Conservation (phyloP, 2,888 invertebrate species). For the Drosophila anceps region DNA sequence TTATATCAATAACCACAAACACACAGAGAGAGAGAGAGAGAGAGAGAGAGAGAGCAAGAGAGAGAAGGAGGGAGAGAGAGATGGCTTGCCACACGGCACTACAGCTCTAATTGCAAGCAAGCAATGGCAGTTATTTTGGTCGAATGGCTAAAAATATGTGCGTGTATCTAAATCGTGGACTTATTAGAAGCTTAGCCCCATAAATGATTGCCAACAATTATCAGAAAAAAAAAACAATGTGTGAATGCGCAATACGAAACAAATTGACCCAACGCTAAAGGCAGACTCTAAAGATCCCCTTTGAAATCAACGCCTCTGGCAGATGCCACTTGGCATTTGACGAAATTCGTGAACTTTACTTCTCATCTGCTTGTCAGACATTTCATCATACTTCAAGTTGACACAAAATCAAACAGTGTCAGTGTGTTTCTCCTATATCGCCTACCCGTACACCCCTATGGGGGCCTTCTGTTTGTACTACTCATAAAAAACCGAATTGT, state of each 20-base stretch:
- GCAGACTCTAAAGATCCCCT: not conserved
- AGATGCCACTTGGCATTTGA: slow-evolving; percentile 29
- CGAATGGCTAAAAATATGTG: slow-evolving; percentile 29
- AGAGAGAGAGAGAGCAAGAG: not conserved
- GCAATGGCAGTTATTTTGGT: slow-evolving; percentile 33
- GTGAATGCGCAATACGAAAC: slow-evolving; percentile 41
- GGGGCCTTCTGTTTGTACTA: slow-evolving; percentile 64
- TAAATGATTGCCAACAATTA: slow-evolving; percentile 22
- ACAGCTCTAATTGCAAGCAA: slow-evolving; percentile 26
- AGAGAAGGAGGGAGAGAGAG: not conserved
- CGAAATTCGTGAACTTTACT: slow-evolving; percentile 43
- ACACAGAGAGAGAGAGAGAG: too few relatives aligned
- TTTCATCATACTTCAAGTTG: slow-evolving; percentile 68
- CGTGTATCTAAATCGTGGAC: slow-evolving; percentile 2
- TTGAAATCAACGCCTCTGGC: not conserved
- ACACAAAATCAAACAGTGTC: slow-evolving; percentile 69
- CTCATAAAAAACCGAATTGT: slow-evolving; percentile 39
- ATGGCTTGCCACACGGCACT: slow-evolving; percentile 65
- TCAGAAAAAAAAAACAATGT: not conserved
- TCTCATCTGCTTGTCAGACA: slow-evolving; percentile 50
- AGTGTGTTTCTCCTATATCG: slow-evolving; percentile 38
- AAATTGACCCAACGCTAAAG: slow-evolving; percentile 30
- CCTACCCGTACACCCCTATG: not conserved
- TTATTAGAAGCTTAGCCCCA: slow-evolving; percentile 9
- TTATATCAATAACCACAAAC: slow-evolving; percentile 20